Evolutionary conservation across 1,140 invertebrate species (phyloP).

Genomic region (Vanessa atalanta): DNA sequence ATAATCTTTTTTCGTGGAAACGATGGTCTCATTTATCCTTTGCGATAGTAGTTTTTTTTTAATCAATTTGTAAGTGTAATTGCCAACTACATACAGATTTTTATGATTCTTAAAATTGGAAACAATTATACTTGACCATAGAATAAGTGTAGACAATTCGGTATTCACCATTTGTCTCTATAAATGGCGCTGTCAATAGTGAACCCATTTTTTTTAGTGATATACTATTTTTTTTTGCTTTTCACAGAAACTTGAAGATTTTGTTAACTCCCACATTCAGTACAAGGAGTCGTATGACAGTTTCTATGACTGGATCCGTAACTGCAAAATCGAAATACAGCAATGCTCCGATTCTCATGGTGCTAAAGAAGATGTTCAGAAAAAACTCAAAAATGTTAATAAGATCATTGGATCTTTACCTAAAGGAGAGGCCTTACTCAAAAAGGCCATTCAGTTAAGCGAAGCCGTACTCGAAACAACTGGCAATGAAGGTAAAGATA

Average conservation of each 20-base stretch:
- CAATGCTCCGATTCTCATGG: constrained; percentile 92
- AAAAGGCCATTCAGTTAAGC: constrained; percentile 88
- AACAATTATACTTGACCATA: no score
- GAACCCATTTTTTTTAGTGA: no score
- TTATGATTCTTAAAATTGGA: no score
- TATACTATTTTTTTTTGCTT: constrained; percentile 17
- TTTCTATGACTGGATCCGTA: constrained; percentile 93
- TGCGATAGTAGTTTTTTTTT: no score
- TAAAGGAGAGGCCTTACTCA: constrained; percentile 87
- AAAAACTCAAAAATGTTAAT: constrained; percentile 87
- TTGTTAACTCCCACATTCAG: constrained; percentile 89
- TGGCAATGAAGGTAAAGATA: constrained; percentile 91
- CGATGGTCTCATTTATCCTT: no score
- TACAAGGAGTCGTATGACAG: constrained; percentile 91
- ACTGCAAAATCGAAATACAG: constrained; percentile 90
- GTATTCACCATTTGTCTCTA: no score
- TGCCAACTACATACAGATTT: no score
- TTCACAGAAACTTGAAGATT: constrained; percentile 85
- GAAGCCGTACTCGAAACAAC: constrained; percentile 90
- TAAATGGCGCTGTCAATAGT: no score
- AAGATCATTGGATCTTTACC: constrained; percentile 85
- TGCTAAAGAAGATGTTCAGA: constrained; percentile 87
- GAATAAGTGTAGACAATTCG: no score
- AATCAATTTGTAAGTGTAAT: no score
- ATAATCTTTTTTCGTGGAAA: no score